Evolutionary conservation across 1,140 invertebrate species (phyloP).

Genomic region (Pseudachorutes palmiensis): DNA sequence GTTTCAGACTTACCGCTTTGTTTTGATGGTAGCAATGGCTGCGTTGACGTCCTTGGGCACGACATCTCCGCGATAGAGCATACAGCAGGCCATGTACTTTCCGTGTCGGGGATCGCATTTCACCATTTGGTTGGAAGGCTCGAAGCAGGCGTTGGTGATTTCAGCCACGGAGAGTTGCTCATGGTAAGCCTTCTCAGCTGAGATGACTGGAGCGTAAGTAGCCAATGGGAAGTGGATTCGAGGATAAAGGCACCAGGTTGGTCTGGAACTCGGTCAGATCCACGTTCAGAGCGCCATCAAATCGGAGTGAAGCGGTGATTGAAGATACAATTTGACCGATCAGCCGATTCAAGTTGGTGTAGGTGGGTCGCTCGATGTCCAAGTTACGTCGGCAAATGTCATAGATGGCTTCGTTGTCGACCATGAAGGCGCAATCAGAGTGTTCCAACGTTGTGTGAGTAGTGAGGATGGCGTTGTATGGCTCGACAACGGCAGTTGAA

Average conservation of each 20-base stretch:
- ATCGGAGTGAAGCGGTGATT: too few species aligned
- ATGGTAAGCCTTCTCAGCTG: too few species aligned
- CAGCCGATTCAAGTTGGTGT: too few species aligned
- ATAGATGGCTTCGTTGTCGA: too few species aligned
- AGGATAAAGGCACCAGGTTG: slow-evolving; percentile 53
- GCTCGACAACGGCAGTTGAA: slow-evolving; percentile 58
- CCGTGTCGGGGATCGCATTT: too few species aligned
- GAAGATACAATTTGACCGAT: slow-evolving; percentile 53
- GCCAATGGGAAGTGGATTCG: slow-evolving; percentile 50
- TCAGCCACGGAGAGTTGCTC: slow-evolving; percentile 52
- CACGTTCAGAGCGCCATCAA: too few species aligned
- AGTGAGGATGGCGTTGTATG: slow-evolving; percentile 60
- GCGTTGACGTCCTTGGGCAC: slow-evolving; percentile 58
- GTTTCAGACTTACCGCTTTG: slow-evolving; percentile 65
- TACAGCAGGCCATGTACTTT: slow-evolving; percentile 69
- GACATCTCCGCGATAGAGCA: slow-evolving; percentile 53
- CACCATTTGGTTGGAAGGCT: slow-evolving; percentile 74
- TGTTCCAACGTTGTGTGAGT: slow-evolving; percentile 62
- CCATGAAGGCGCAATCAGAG: slow-evolving; percentile 60
- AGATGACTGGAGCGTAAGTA: too few species aligned
- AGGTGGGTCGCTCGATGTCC: slow-evolving; percentile 52
- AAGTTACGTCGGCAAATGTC: slow-evolving; percentile 58
- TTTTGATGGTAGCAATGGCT: slow-evolving; percentile 75
- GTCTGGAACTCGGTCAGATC: slow-evolving; percentile 56
- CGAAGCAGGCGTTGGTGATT: too few species aligned